Percentiles rank a stretch among this genome's conserved stretches.
phyloP scores from a whole-genome alignment of 2,113 vertebrate genomes.

The Strix aluco region DNA sequence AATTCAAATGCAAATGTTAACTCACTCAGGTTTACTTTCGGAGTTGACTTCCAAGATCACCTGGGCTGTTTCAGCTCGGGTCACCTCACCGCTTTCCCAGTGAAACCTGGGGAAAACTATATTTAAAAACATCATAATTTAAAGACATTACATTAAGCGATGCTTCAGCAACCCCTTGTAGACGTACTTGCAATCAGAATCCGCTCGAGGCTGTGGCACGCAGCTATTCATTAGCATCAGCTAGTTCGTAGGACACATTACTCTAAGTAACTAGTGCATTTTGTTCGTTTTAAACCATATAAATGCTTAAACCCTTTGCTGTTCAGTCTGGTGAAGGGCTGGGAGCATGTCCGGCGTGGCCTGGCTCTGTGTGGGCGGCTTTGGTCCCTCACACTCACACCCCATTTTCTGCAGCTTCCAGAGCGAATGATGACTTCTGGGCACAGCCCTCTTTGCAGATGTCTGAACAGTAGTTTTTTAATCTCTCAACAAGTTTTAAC shows the following conservation, averaged over 20 bases:
- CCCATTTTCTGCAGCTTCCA: fast-evolving
- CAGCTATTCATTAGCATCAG: neutral
- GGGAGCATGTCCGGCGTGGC: fast-evolving
- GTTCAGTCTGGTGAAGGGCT: fast-evolving
- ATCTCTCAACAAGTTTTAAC: fast-evolving
- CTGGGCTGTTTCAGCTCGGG: too few relatives aligned
- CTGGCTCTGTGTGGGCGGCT: fast-evolving
- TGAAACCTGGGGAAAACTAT: neutral
- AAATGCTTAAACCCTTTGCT: fast-evolving
- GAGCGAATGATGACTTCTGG: fast-evolving
- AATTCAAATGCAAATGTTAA: neutral
- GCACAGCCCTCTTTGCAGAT: too few relatives aligned
- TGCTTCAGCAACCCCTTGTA: fast-evolving
- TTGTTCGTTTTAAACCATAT: neutral
- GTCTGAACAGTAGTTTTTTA: fast-evolving
- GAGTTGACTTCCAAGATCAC: neutral
- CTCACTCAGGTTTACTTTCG: neutral
- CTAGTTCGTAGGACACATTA: fast-evolving
- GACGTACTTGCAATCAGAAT: too few relatives aligned
- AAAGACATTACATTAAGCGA: neutral
- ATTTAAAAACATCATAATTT: neutral
- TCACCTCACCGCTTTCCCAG: fast-evolving
- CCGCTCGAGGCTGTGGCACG: fast-evolving
- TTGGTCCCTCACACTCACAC: fast-evolving
- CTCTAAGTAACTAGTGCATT: fast-evolving